These are phyloP conservation scores for Gadopsis marmoratus DNA, from an alignment of 2,797 vertebrate genomes.

Conservation along the genomic window DNA sequence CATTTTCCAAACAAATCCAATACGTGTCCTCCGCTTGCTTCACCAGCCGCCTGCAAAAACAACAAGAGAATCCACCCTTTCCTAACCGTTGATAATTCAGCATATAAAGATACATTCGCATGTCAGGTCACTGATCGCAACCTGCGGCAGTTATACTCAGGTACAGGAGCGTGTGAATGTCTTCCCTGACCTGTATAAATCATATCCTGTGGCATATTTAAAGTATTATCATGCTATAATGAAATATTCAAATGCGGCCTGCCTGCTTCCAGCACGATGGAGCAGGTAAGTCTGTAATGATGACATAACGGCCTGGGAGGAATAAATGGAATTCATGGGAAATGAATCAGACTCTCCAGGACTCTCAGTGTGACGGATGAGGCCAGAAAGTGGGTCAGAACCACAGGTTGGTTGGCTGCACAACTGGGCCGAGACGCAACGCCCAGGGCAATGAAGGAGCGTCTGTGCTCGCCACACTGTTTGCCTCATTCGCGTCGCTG, in stretches of 20 bases:
- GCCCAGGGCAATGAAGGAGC: conserved; percentile 46
- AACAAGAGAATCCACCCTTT: conserved; percentile 18
- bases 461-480: conserved; percentile 12
- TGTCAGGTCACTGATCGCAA: conserved; percentile 66
- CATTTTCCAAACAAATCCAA: conserved; percentile 55
- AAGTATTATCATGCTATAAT: conserved; percentile 76
- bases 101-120: conserved; percentile 34
- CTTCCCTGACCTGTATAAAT: conserved; percentile 73
- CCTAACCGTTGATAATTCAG: conserved; percentile 62
- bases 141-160: conserved; percentile 59
- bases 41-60: conserved; percentile 18
- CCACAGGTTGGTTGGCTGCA: conserved; percentile 80
- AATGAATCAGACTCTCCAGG: conserved; percentile 72
- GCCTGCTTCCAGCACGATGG: conserved; percentile 56
- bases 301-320: conserved; percentile 75
- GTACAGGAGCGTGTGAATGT: conserved; percentile 58
- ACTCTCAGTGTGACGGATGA: conserved; percentile 73
- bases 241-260: conserved; percentile 80
- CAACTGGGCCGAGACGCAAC: conserved; percentile 68
- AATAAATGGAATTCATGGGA: conserved; percentile 77
- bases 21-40: neutral
- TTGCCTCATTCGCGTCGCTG: conserved; percentile 32
- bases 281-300: conserved; percentile 80
- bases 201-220: conserved; percentile 74
- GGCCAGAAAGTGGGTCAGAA: conserved; percentile 82